Evolutionary conservation across 1,140 invertebrate genomes (phyloP).

Genomic region (Planococcus citri): DNA sequence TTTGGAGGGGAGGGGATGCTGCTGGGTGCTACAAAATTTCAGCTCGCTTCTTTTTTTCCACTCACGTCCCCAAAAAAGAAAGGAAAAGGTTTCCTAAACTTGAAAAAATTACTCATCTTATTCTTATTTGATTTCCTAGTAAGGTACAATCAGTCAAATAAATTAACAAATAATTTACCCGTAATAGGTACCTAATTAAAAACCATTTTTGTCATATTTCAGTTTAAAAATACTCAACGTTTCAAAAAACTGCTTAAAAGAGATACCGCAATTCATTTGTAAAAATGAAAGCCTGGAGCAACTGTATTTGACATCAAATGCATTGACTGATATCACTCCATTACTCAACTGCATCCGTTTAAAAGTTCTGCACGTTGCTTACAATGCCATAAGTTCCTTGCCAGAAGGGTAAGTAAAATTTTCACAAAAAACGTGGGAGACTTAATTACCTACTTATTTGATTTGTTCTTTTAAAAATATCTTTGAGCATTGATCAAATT

Average conservation of each 20-base stretch:
- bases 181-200: no score
- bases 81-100: no score
- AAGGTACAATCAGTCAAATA: no score
- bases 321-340: constrained; percentile 55
- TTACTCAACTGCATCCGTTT: constrained; percentile 51
- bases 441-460: background rate
- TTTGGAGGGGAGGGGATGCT: no score
- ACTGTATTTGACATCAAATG: constrained; percentile 62
- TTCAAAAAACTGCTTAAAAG: constrained; percentile 59
- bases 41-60: no score
- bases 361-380: constrained; percentile 58
- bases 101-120: no score
- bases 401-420: constrained; percentile 49
- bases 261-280: constrained; percentile 48
- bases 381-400: constrained; percentile 59
- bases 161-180: no score
- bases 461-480: background rate
- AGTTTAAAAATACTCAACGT: constrained; percentile 59
- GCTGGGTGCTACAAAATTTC: no score
- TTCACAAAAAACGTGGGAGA: background rate
- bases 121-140: no score
- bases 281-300: constrained; percentile 47
- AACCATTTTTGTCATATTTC: constrained; percentile 20
- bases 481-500: no score
- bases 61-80: no score